Base-by-base conservation (phyloP, 1,140 invertebrate genomes). In the Tachypleus tridentatus region DNA sequence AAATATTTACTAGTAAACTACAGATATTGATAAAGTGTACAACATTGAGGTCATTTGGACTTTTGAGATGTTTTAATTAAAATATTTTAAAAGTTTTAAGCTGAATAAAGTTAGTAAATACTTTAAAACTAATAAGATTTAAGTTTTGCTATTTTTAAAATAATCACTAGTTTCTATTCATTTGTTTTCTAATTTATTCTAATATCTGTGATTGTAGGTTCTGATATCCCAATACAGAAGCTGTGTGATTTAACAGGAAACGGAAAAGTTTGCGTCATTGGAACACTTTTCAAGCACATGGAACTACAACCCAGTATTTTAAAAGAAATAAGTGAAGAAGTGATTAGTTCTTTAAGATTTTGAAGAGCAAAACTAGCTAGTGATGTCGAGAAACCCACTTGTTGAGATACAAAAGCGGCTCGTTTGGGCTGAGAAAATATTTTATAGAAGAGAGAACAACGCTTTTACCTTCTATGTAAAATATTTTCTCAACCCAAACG, bases 241-340 rank as follows among this genome's bases (percentile, higher is more conserved):
- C 72, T 92, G 11, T 84, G 82, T 73, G 86, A 91, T 71, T 74
- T 91, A 52, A 78, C 82, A 48, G 85, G 84, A 71, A 80, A 82
- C 57, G 82, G 83, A 48, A 81, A 83, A 73, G 87, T 88, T 74
- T 77, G 93, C 59, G 81, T 97, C 53, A 85, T 95, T 73, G 94
- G 94, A 50, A 97, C 92, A 4, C 74, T 97, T 10, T 97, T 88
- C 73, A 97, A 97, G 78, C 83, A 92, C 72, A 94, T 97, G 80
- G 83, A 86, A 74, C 79, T 93, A 54, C 94, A 96, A 75, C 93
- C 93, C 11, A 95, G 89, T 69, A 91, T 97, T 74, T 76, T 98
- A 49, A 91, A 90, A 74, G 89, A 97, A 77, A 83, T 97, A 4
- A 87, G 88, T 58, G 88, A 93, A 76, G 88, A 94, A 75, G 78